phyloP scores from a whole-genome alignment of 2,797 vertebrate species.

The Stomatorhinus walkeri region DNA sequence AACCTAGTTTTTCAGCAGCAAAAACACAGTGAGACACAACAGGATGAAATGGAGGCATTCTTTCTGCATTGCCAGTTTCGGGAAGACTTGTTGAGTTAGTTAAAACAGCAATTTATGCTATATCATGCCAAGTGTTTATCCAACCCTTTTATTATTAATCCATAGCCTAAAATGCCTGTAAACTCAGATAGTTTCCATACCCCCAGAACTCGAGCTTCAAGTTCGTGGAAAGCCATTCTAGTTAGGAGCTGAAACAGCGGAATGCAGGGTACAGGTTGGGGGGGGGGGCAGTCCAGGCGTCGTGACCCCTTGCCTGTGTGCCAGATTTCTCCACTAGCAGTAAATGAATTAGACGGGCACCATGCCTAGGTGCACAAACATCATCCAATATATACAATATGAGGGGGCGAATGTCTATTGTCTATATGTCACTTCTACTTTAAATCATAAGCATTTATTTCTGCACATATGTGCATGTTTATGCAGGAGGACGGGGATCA shows the following conservation, averaged over 20 bases:
- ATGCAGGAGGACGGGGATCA: neutral
- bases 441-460: neutral
- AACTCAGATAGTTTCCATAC: neutral
- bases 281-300: neutral
- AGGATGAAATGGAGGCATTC: neutral
- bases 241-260: neutral
- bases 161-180: neutral
- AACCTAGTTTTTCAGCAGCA: neutral
- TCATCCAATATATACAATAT: neutral
- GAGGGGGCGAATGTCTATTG: neutral
- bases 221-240: neutral
- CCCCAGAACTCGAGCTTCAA: neutral
- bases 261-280: neutral
- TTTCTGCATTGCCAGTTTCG: slow-evolving; percentile 20
- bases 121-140: neutral
- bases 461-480: neutral
- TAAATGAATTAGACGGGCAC: slow-evolving; percentile 29
- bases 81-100: slow-evolving; percentile 31
- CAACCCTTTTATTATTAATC: neutral
- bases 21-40: neutral
- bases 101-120: slow-evolving; percentile 30
- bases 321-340: slow-evolving; percentile 30
- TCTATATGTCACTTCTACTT: neutral
- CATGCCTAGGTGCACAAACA: neutral
- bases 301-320: slow-evolving; percentile 17